Base-by-base conservation (phyloP, 2,113 vertebrate genomes). In the Eudyptes chrysolophus region DNA sequence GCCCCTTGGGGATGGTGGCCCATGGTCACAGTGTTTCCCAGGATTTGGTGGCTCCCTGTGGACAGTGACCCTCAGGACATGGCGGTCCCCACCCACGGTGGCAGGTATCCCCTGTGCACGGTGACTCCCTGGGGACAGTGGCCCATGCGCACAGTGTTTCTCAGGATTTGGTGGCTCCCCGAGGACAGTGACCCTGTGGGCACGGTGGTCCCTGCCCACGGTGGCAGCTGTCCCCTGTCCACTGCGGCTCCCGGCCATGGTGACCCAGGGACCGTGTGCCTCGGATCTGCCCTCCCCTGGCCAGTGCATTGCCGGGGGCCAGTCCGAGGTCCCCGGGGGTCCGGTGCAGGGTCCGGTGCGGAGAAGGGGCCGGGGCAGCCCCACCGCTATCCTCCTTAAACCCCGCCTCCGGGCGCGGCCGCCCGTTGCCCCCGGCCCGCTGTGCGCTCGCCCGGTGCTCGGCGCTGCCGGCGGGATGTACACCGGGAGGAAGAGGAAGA, bases 401-500 rank as follows among this genome's bases (percentile, higher is more conserved):
- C 15, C 16, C 78, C 64, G 65, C 82, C 78, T 18, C 27, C 32
- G 21, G 58, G 68, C 7, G 6, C 7, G 4, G 16, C 19, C 1
- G 8, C 51, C n/a, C 7, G 21, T 4, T 9, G 22, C 32, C 20
- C 5, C 6, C 10, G 8, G 20, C 9, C 5, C 29, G 16, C 24
- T 16, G 52, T 15, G 52, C 52, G 52, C 9, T 16, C 52, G 76
- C 48, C 61, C 6, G 61, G 51, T 60, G 69, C 46, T 17, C 15
- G 40, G 42, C 5, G 83, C 38, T 29, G 79, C 29, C 6, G 24
- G 38, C 6, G 44, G 58, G 71, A 89, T 96, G 93, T 95, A 96
- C 70, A 81, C 84, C 1, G 46, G 76, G 49, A 95, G 90, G 82
- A 97, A 81, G 76, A 94, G 97, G 58, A 97, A 95, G 62, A 97